Base-by-base conservation (phyloP, 1,140 invertebrate genomes). In the Piezodorus guildinii region DNA sequence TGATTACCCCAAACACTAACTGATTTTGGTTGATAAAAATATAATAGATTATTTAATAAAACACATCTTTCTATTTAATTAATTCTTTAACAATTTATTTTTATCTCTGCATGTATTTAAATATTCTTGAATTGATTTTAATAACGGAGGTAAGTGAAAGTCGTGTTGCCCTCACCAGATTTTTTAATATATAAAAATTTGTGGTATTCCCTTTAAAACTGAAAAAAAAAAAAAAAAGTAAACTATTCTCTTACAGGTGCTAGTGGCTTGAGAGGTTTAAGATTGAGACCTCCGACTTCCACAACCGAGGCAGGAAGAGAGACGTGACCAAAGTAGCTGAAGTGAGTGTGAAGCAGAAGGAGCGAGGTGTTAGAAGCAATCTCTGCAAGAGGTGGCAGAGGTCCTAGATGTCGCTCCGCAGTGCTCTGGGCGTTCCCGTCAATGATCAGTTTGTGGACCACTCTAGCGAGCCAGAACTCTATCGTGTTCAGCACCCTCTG, bases 221-320 rank as follows among this genome's bases (percentile, higher is more conserved):
- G n/a, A n/a, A n/a, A n/a, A n/a, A 39, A 10, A 10, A 10, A 39
- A 39, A 12, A 39, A 39, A 39, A 39, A 39, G 3, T 39, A 10
- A 10, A 12, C 6, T 10, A 6, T 30, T 30, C 12, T 12, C 34
- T 39, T 39, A 39, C 34, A 39, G 34, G 34, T n/a, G 79, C 76
- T 65, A 85, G 68, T 15, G 75, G 73, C 65, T 83, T 80, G 0
- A 80, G 68, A 64, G 81, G 71, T 56, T 72, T 72, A 17, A 77
- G 71, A 68, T 78, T 75, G 39, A 77, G 67, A n/a, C 76, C 77
- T 15, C 73, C 76, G 16, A 78, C 70, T 69, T 77, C 74, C 15
- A 78, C 66, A 3, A 77, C 60, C 45, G 72, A 70, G 3, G 75
- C 74, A 14, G 69, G 56, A 9, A 71, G 66, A 0, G 76, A 75